Conservation (phyloP, 2,113 vertebrate genomes). For the Apteryx mantelli region DNA sequence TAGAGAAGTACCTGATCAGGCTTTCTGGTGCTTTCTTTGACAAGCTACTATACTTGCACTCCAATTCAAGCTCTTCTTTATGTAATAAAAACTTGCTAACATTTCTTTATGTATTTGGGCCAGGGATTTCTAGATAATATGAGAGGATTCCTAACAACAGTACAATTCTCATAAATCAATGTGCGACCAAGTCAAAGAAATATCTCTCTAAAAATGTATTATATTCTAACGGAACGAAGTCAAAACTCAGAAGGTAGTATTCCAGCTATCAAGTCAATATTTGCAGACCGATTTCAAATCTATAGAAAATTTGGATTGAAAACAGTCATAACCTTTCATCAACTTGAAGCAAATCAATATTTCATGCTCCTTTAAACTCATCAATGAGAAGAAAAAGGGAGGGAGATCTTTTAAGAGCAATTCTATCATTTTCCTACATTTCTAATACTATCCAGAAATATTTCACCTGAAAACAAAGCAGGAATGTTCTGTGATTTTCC, state of each 20-base stretch:
- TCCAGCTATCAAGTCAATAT: background rate
- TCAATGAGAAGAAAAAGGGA: background rate
- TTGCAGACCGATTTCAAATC: background rate
- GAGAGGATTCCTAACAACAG: background rate
- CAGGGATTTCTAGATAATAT: background rate
- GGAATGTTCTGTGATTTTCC: background rate
- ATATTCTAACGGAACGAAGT: background rate
- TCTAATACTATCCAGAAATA: background rate
- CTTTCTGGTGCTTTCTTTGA: background rate
- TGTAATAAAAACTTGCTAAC: background rate
- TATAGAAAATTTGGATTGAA: background rate
- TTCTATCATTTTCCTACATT: background rate
- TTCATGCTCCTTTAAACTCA: background rate
- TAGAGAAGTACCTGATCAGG: background rate
- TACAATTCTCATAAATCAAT: fast-evolving
- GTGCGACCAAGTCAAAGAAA: background rate
- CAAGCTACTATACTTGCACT: background rate
- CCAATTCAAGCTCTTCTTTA: background rate
- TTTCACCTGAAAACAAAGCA: background rate
- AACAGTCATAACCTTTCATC: background rate
- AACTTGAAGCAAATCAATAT: background rate
- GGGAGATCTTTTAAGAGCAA: background rate
- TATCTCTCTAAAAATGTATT: background rate
- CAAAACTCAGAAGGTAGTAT: background rate
- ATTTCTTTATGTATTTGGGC: background rate